Evolutionary conservation across 2,888 invertebrate species (phyloP), one percentile per base, ranked within the genome.

Genomic region (Leptopilina drosophilae): DNA sequence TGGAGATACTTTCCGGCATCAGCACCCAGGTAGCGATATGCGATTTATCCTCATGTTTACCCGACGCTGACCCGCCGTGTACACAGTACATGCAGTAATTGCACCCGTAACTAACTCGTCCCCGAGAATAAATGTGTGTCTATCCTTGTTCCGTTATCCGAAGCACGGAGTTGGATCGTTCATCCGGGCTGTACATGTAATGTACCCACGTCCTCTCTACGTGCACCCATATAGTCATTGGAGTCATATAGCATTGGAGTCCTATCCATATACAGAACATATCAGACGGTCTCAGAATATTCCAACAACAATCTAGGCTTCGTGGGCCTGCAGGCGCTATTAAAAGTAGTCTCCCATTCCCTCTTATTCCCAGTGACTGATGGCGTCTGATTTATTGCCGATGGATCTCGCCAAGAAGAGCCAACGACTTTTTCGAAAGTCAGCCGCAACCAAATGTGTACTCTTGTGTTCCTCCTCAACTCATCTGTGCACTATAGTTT

Each of bases 21-120:
- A n/a, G 62, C 62, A 77, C 77, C 77, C 66, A 59, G 67, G 66
- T 67, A 73, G 73, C 65, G 77, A 67, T 77, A 67, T 53, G 40
- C 67, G 77, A 77, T 77, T 64, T 76, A 76, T 64, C 59, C 76
- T 33, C 76, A 14, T 76, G 76, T 76, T 64, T 76, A 76, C 76
- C 64, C 64, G 59, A 26, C 42, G 76, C 62, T 76, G 76, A 76
- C 76, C 64, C 62, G 59, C 42, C 59, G 76, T 76, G 42, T 76
- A 66, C 40, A 46, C 66, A n/a, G 66, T 46, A 64, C 62, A 42
- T 76, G 76, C 76, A 67, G 77, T 77, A 77, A 77, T 77, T 77
- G 77, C 77, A 77, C 77, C 77, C 77, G 77, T 77, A 77, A 77
- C 77, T 77, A 77, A 77, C 77, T 77, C 77, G 77, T 77, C 77